Evolutionary conservation across 2,113 vertebrate genomes (phyloP).

Genomic region (Ptilorrhoa leucosticta): DNA sequence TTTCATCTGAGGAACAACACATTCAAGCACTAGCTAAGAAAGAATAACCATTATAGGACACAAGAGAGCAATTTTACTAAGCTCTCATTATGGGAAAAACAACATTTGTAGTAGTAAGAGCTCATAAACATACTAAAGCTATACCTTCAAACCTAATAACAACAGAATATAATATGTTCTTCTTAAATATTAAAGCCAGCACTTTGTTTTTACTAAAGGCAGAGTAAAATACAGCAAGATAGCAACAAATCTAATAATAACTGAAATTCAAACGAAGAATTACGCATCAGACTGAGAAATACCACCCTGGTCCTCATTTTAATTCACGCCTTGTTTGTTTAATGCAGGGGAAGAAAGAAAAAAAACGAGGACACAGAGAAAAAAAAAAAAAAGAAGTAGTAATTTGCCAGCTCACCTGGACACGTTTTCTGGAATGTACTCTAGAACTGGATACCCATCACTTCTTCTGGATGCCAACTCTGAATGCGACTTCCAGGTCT

Average conservation of each 20-base stretch:
- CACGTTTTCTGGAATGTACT: constrained; percentile 91
- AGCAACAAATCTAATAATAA: neutral
- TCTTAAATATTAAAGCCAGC: constrained; percentile 41
- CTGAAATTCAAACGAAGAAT: neutral
- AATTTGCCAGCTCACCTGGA: constrained; percentile 71
- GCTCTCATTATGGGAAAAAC: constrained; percentile 37
- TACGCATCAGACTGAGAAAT: neutral
- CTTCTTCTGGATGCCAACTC: constrained; percentile 87
- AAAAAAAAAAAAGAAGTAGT: too few species aligned
- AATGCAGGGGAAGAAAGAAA: neutral
- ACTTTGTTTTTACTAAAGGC: neutral
- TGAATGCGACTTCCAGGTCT: constrained; percentile 93
- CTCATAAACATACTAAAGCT: constrained; percentile 14
- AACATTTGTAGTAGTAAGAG: constrained; percentile 38
- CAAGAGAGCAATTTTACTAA: constrained; percentile 35
- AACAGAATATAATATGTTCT: constrained; percentile 8
- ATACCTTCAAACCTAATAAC: neutral
- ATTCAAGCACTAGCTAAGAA: neutral
- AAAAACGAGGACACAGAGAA: accelerated
- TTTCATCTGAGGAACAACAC: neutral
- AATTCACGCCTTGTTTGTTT: neutral
- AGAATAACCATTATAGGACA: constrained; percentile 31
- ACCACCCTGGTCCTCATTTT: neutral
- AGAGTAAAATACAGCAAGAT: neutral
- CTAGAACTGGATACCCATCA: constrained; percentile 90